Percentiles rank a stretch among this genome's conserved stretches.
Conservation (phyloP, 2,797 vertebrate genomes). For the Heliangelus exortis region DNA sequence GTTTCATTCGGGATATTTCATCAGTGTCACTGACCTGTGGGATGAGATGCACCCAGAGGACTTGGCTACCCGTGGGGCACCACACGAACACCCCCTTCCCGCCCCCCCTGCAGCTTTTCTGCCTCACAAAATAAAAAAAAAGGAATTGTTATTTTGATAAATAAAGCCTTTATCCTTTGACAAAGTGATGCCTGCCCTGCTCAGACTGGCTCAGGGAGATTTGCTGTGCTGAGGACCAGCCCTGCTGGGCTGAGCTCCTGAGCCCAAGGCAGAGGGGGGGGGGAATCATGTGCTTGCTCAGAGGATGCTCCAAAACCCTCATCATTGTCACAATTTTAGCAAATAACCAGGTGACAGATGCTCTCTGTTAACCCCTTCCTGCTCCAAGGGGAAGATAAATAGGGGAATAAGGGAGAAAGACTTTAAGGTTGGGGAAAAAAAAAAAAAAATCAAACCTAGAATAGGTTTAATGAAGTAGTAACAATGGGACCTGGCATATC, state of each 20-base stretch:
- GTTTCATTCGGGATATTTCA: neutral
- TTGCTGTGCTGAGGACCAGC: neutral
- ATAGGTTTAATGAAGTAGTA: no score
- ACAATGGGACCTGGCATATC: neutral
- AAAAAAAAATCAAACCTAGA: no score
- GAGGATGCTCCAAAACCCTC: neutral
- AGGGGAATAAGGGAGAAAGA: no score
- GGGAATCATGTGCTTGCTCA: no score
- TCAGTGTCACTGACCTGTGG: neutral
- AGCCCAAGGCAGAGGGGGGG: neutral
- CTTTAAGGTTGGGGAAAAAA: no score
- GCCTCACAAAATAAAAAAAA: neutral
- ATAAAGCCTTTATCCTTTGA: slow-evolving; percentile 42
- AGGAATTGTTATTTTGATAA: slow-evolving; percentile 33
- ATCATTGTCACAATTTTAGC: no score
- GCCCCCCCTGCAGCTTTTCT: neutral
- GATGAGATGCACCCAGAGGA: neutral
- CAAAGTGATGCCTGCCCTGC: fast-evolving
- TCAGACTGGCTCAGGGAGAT: fast-evolving
- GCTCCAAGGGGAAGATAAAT: no score
- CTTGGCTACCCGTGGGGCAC: fast-evolving
- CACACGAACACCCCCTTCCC: neutral
- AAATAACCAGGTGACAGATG: no score
- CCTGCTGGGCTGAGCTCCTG: neutral
- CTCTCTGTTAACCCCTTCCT: no score